Conservation (phyloP, 2,113 vertebrate genomes). For the Sebastes schlegelii region DNA sequence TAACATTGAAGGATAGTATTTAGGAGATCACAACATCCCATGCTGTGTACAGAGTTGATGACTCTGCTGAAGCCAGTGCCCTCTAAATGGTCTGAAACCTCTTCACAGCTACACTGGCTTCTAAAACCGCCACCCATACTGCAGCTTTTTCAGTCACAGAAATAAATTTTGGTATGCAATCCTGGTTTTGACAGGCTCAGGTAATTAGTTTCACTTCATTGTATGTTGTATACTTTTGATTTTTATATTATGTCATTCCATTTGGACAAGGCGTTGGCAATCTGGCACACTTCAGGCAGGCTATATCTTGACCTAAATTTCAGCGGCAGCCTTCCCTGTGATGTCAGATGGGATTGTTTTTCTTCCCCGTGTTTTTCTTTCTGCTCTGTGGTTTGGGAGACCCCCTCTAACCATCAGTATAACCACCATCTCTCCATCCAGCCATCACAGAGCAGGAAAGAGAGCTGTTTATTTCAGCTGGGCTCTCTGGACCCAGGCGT, state of each 20-base stretch:
- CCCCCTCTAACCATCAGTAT: slow-evolving; percentile 64
- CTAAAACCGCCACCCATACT: slow-evolving; percentile 38
- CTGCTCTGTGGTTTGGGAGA: slow-evolving; percentile 75
- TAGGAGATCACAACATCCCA: slow-evolving; percentile 75
- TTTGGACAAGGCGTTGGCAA: slow-evolving; percentile 21
- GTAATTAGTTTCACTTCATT: slow-evolving; percentile 37
- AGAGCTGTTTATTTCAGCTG: slow-evolving; percentile 69
- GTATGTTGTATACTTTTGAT: slow-evolving; percentile 14
- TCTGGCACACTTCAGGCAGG: slow-evolving; percentile 43
- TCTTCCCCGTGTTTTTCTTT: slow-evolving; percentile 77
- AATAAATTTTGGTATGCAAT: slow-evolving; percentile 19
- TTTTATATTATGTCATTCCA: slow-evolving; percentile 27
- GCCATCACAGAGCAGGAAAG: slow-evolving; percentile 68
- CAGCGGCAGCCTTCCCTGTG: slow-evolving; percentile 60
- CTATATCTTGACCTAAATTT: slow-evolving; percentile 71
- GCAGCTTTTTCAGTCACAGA: slow-evolving; percentile 25
- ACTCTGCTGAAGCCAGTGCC: slow-evolving; percentile 66
- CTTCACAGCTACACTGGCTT: slow-evolving; percentile 42
- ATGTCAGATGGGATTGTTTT: slow-evolving; percentile 79
- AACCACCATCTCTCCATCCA: slow-evolving; percentile 67
- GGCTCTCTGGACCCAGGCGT: slow-evolving; percentile 45
- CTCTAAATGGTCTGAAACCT: slow-evolving; percentile 79
- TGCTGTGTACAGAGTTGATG: slow-evolving; percentile 78
- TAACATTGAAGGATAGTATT: slow-evolving; percentile 82
- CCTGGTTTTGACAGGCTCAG: slow-evolving; percentile 27